Conservation (phyloP, 2,113 vertebrate species). For the Columba janthina region DNA sequence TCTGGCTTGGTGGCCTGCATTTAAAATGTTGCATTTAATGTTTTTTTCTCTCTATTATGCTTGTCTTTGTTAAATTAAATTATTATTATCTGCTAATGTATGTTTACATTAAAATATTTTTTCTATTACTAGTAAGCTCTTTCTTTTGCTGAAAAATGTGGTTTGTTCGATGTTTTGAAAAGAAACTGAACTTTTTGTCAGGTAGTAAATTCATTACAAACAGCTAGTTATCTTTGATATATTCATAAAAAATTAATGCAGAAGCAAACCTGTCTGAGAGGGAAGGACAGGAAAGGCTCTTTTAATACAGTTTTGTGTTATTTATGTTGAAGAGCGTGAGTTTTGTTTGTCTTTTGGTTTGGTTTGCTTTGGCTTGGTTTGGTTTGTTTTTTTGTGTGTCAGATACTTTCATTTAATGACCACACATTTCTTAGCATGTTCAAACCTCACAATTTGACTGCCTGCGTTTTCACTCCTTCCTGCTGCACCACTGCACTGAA, state of each 20-base stretch:
- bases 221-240: neutral
- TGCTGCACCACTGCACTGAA: neutral
- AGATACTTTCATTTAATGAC: neutral
- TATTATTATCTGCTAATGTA: neutral
- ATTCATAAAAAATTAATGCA: neutral
- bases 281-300: neutral
- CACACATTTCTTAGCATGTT: neutral
- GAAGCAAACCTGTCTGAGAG: neutral
- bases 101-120: neutral
- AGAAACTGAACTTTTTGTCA: neutral
- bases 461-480: constrained; percentile 8
- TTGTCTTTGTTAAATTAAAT: neutral
- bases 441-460: neutral
- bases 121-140: neutral
- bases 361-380: neutral
- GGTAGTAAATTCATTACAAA: neutral
- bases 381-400: neutral
- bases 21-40: neutral
- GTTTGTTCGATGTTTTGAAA: neutral
- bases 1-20: neutral
- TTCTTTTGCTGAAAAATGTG: neutral
- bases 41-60: neutral
- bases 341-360: neutral
- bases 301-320: neutral
- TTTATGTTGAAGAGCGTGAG: neutral